These are phyloP conservation scores for Drosophila trapezifrons DNA, from an alignment of 1,140 invertebrate species.

Conservation along the genomic window DNA sequence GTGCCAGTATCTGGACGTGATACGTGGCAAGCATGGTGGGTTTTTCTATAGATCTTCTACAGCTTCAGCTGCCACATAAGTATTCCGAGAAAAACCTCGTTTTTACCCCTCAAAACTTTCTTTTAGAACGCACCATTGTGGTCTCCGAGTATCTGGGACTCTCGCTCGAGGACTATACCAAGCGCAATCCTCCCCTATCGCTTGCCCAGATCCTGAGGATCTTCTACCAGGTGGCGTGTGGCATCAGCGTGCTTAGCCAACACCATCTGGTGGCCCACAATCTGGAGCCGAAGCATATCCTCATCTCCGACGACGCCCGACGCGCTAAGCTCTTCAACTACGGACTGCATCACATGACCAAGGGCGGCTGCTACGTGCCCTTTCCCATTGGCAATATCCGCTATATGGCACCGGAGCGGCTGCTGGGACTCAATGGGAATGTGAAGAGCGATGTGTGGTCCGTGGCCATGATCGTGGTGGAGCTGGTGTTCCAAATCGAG, in stretches of 20 bases:
- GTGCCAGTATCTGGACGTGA: conserved; percentile 95
- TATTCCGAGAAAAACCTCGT: too few relatives aligned
- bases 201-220: conserved; percentile 86
- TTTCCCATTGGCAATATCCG: conserved; percentile 94
- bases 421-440: conserved; percentile 87
- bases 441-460: conserved; percentile 95
- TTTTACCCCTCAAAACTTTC: background rate
- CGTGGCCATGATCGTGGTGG: conserved; percentile 93
- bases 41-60: background rate
- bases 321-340: conserved; percentile 95
- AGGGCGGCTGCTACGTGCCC: conserved; percentile 87
- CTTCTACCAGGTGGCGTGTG: conserved; percentile 89
- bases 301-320: conserved; percentile 88
- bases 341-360: conserved; percentile 96
- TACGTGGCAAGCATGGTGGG: conserved; percentile 96
- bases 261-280: conserved; percentile 91
- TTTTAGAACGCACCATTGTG: conserved; percentile 93
- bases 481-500: conserved; percentile 88
- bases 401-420: conserved; percentile 94
- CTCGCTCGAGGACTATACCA: conserved; percentile 85
- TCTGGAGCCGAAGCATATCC: conserved; percentile 93
- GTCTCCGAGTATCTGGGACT: conserved; percentile 94
- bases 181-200: conserved; percentile 83
- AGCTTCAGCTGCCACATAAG: background rate
- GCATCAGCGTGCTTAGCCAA: conserved; percentile 90